Base-by-base conservation (phyloP, 2,888 invertebrate genomes). In the Dasysyrphus albostriatus region DNA sequence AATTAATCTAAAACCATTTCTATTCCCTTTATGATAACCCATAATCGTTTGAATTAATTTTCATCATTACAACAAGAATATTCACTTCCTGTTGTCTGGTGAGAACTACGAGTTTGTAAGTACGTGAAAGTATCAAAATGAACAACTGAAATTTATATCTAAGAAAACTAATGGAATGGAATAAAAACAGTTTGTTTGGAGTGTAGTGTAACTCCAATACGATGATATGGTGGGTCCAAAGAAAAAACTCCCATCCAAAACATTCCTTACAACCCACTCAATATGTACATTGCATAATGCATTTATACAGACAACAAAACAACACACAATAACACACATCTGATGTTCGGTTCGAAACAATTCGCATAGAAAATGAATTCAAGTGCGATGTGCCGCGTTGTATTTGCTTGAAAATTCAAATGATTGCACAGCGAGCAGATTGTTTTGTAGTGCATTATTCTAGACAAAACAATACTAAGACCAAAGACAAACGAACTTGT, bases 31-130 rank as follows among this genome's bases (percentile, higher is more conserved):
- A 14, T 19, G 44, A 61, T 24, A 42, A 24, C 7, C 80, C 34
- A 75, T 81, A 81, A 81, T 34, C 61, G 67, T 81, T 81, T 81
- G 75, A 81, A 81, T 75, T 75, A 69, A 81, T 75, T 75, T 75
- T 19, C 75, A 54, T 70, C 69, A 69, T n/a, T n/a, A 37, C 44
- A 54, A 47, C n/a, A 47, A 10, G 16, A 3, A 9, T 3, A 8
- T 47, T 47, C n/a, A n/a, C 44, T n/a, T 44, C 8, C n/a, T 14
- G 24, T 61, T 24, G 34, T 37, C 47, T 29, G 44, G 16, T 12
- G 59, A 19, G 29, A 54, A 32, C 16, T 12, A 14, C n/a, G n/a
- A n/a, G n/a, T n/a, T n/a, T 0, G 5, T 10, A 10, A 1, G n/a
- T n/a, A 24, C 24, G 24, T 24, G 24, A 24, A 24, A 1, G 10